Base-by-base conservation (phyloP, 2,113 vertebrate species). In the Mustela nigripes region DNA sequence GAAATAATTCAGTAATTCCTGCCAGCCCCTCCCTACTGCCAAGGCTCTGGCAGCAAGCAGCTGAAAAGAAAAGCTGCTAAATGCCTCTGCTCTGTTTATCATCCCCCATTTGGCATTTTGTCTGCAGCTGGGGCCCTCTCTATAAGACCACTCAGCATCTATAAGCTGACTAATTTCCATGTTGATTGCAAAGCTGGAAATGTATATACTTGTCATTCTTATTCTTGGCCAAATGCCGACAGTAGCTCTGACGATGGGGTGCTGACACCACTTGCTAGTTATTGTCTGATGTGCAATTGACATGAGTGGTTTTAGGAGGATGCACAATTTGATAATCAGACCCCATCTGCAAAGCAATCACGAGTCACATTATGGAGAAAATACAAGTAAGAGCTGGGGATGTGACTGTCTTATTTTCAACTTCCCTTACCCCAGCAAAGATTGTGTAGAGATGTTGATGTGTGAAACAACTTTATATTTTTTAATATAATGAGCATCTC, bases 61-160 rank as follows among this genome's bases (percentile, higher is more conserved):
- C 92, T 94, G 97, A 76, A 96, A 82, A 96, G 80, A 97, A 94
- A 96, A 79, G 60, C 69, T 39, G 84, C 53, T 97, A 92, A 97
- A 98, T 97, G 93, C 96, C 96, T 94, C 56, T 31, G 88, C 97
- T 98, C 93, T 90, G 89, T 98, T 98, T 96, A 94, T 98, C 95
- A 95, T 85, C 74, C 87, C 10, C 31, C 45, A 84, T 73, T 89
- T 97, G 95, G 95, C 65, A 96, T 96, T 97, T 96, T 91, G 95
- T 97, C 67, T 98, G 97, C 98, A 99, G 97, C 98, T 98, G 98
- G 98, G 73, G 98, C 97, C 93, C 94, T 96, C 63, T 98, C 94
- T 79, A 53, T 81, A 97, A 97, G 97, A 98, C 98, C 96, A 95
- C 81, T 98, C 98, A 98, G 97, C 98, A 94, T 73, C 96, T 91